These are phyloP conservation scores for Crossaster papposus DNA, from an alignment of 53 echinoderm and acorn worm genomes.

Conservation along the genomic window DNA sequence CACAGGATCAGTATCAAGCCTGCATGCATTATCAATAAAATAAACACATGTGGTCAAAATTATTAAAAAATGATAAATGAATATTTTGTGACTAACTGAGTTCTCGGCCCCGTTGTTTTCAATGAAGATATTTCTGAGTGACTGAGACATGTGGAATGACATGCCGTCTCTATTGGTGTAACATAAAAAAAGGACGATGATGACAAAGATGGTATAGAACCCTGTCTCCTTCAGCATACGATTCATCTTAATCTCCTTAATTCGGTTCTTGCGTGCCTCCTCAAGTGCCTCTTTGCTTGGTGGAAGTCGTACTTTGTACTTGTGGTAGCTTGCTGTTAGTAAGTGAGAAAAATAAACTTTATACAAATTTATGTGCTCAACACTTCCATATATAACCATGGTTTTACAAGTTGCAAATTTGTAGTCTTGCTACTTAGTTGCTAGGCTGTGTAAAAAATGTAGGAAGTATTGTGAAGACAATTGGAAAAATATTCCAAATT, in stretches of 20 bases:
- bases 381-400: too few species aligned
- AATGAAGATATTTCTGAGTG: conserved; percentile 69
- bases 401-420: too few species aligned
- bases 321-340: neutral
- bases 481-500: too few species aligned
- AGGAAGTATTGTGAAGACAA: too few species aligned
- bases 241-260: conserved; percentile 70
- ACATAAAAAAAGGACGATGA: conserved; percentile 64
- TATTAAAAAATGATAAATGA: too few species aligned
- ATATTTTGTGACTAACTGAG: conserved; percentile 38
- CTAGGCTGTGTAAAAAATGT: too few species aligned
- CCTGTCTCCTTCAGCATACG: conserved; percentile 63
- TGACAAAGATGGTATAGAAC: conserved; percentile 68
- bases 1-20: neutral
- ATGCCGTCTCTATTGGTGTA: conserved; percentile 71
- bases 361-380: too few species aligned
- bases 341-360: neutral
- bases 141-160: conserved; percentile 70
- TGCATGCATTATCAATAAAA: too few species aligned
- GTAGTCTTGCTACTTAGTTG: too few species aligned
- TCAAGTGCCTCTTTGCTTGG: conserved; percentile 61
- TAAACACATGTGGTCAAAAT: too few species aligned
- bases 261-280: conserved; percentile 70
- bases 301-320: conserved; percentile 20
- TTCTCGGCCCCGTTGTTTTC: conserved; percentile 54